Evolutionary conservation across 2,113 vertebrate species (phyloP), one percentile per base, ranked within the genome.

Genomic region (Neodon shergylaensis): DNA sequence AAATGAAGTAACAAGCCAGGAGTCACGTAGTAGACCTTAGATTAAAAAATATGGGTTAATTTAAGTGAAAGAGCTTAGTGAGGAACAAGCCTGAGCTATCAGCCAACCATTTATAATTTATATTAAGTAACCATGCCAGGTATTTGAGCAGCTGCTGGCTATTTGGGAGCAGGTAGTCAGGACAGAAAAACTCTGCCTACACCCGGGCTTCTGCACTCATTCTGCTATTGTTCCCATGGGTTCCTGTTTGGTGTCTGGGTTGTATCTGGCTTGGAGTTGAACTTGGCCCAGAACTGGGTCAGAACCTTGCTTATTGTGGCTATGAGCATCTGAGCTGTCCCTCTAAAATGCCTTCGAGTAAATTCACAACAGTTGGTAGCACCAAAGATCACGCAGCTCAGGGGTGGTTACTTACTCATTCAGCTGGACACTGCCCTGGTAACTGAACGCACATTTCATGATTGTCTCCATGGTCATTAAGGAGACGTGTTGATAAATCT

Each of bases 271-370:
- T 16, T 61, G 44, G 5, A 44, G 26, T 91, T 36, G 14, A 70
- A 16, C 0, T 0, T 77, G 24, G n/a, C 36, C 39, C 33, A 24
- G 28, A 7, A 6, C 31, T 1, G 3, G 1, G 4, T 31, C 16
- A 93, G 49, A 83, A 49, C 42, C 39, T 73, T 74, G 28, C 33
- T 82, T 42, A 83, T 78, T 10, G 36, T 58, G 33, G 19, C 68
- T 54, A 22, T n/a, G 5, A 79, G 14, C 73, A 54, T 47, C 17
- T 1, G 0, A 11, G 24, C 1, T 87, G 12, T 3, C 11, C 39
- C 22, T 31, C 21, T 79, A 21, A 3, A 1, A 13, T 66, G 36
- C 7, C 33, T 52, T 28, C 54, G 19, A 22, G 22, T 39, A 24
- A 44, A 36, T 72, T 21, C 47, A 14, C 28, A 39, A 78, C 31